Percentiles rank a stretch among this genome's conserved stretches.
These are phyloP conservation scores for Papilio machaon DNA, from an alignment of 1,140 invertebrate genomes.

Conservation along the genomic window DNA sequence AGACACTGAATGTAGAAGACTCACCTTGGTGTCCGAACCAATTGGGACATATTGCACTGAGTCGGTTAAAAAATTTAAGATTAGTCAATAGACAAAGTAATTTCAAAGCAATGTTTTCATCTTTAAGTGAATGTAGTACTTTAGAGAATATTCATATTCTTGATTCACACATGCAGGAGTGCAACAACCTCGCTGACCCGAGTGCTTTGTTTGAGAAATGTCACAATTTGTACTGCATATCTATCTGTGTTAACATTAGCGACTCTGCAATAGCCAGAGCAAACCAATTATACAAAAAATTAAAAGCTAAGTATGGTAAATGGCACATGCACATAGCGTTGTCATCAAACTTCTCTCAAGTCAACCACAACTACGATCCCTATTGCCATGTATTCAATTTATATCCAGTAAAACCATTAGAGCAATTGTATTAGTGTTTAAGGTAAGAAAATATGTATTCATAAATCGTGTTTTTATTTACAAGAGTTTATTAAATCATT, in stretches of 20 bases:
- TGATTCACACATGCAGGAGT: constrained; percentile 42
- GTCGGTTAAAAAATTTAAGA: constrained; percentile 59
- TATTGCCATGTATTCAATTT: constrained; percentile 59
- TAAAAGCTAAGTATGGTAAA: constrained; percentile 47
- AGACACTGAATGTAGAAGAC: constrained; percentile 56
- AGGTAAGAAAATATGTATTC: not conserved
- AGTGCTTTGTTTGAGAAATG: constrained; percentile 55
- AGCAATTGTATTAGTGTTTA: not conserved
- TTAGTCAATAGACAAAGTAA: constrained; percentile 58
- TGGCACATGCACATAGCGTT: constrained; percentile 50
- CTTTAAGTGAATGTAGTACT: constrained; percentile 55
- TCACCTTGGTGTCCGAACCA: constrained; percentile 43
- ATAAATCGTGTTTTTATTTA: not conserved
- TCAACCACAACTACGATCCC: constrained; percentile 49
- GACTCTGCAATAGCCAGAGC: constrained; percentile 37
- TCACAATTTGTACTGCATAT: constrained; percentile 60
- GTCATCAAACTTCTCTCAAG: constrained; percentile 1
- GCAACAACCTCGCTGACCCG: constrained; percentile 48
- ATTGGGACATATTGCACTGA: constrained; percentile 47
- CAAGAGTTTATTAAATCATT: too few species aligned
- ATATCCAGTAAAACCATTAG: constrained; percentile 56
- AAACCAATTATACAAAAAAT: constrained; percentile 47
- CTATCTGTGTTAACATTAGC: constrained; percentile 46
- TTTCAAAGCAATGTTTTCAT: constrained; percentile 54
- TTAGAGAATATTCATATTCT: constrained; percentile 66